These are phyloP conservation scores for Pygoscelis antarcticus DNA, from an alignment of 2,113 vertebrate genomes.

Conservation along the genomic window DNA sequence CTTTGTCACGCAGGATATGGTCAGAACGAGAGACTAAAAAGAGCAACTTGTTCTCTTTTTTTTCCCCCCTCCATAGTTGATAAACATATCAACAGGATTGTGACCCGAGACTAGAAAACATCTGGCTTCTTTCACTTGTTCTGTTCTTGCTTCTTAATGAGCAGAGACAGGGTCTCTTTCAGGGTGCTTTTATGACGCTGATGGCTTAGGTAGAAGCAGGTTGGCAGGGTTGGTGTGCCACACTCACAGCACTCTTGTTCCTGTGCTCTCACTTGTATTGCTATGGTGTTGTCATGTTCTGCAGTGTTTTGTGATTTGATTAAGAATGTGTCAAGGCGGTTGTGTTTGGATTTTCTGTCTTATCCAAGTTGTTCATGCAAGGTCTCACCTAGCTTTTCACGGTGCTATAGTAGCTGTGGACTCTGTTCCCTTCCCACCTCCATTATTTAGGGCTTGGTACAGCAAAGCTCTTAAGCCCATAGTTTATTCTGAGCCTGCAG, in stretches of 20 bases:
- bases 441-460: background rate
- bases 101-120: background rate
- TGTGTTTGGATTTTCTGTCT: background rate
- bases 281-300: background rate
- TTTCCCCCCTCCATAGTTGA: background rate
- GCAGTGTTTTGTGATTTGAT: background rate
- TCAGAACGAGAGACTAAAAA: slow-evolving; percentile 4
- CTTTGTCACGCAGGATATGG: background rate
- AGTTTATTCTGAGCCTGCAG: background rate
- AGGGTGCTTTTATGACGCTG: background rate
- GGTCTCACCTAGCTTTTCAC: background rate
- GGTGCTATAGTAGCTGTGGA: background rate
- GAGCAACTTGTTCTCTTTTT: background rate
- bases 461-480: background rate
- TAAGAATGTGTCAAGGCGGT: background rate
- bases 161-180: background rate
- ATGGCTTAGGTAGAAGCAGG: background rate
- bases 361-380: background rate
- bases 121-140: background rate
- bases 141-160: background rate
- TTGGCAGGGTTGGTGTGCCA: background rate
- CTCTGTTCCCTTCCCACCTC: background rate
- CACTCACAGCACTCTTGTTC: background rate
- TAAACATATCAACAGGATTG: background rate
- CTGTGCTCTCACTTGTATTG: background rate